phyloP scores from a whole-genome alignment of 2,888 invertebrate species.

The Spodoptera exigua region DNA sequence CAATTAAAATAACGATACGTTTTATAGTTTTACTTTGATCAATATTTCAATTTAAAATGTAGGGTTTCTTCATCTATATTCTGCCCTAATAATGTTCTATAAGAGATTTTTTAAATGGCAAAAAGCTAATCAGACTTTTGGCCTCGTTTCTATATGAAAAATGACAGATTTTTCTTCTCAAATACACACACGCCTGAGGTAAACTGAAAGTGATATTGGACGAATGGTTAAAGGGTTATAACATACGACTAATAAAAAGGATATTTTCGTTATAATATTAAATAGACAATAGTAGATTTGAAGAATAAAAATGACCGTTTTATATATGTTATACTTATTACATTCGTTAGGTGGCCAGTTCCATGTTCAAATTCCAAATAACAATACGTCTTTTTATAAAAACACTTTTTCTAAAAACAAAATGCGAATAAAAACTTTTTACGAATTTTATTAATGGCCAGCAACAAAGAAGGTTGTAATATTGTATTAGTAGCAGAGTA shows the following conservation, averaged over 20 bases:
- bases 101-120: not conserved
- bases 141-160: conserved; percentile 4
- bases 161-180: not conserved
- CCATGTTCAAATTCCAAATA: no score
- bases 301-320: no score
- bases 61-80: no score
- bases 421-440: not conserved
- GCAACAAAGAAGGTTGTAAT: conserved; percentile 27
- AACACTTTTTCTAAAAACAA: no score
- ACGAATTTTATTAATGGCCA: conserved; percentile 3
- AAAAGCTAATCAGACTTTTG: not conserved
- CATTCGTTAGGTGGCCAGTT: no score
- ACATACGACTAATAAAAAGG: not conserved
- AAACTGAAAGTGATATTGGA: conserved; percentile 8
- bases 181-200: conserved; percentile 9
- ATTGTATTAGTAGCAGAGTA: conserved; percentile 36
- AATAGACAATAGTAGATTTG: no score
- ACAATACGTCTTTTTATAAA: no score
- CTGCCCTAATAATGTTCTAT: not conserved
- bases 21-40: no score
- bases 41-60: no score
- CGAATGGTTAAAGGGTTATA: conserved; percentile 4
- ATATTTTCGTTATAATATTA: no score
- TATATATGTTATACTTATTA: no score
- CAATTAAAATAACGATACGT: no score